Evolutionary conservation across 2,888 invertebrate species (phyloP).

Genomic region (Tanaodytes sp.): DNA sequence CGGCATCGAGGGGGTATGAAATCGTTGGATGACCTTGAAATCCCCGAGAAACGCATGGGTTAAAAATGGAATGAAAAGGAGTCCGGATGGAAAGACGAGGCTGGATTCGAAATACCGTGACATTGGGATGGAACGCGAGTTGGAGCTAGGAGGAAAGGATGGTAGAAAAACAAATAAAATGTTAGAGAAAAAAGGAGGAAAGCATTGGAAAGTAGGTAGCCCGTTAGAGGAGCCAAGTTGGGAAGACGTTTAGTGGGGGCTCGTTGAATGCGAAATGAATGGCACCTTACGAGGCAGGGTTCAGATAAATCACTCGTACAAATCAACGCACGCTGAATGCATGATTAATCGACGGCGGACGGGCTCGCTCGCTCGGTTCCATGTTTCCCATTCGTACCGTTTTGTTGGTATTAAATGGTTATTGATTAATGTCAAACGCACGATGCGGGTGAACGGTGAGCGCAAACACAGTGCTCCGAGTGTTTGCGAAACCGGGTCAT

Average conservation of each 20-base stretch:
- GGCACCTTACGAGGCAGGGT: constrained; percentile 13
- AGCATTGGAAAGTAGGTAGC: constrained; percentile 7
- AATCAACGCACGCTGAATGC: constrained; percentile 27
- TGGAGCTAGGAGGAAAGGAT: too few relatives aligned
- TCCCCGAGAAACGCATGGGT: too few relatives aligned
- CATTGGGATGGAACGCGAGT: constrained; percentile 9
- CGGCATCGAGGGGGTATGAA: too few relatives aligned
- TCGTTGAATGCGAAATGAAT: constrained; percentile 20
- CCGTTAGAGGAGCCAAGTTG: constrained; percentile 11
- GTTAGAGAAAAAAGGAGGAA: too few relatives aligned
- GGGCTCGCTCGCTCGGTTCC: background rate
- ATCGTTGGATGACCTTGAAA: too few relatives aligned
- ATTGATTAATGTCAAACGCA: constrained; percentile 29
- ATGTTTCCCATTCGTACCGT: constrained; percentile 2
- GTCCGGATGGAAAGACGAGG: background rate
- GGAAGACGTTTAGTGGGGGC: background rate
- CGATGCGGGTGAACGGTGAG: background rate
- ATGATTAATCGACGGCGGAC: constrained; percentile 43
- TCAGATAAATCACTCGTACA: constrained; percentile 32
- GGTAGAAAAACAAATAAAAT: too few relatives aligned
- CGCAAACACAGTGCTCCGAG: background rate
- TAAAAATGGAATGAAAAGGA: too few relatives aligned
- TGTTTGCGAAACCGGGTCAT: constrained; percentile 19
- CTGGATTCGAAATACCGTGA: constrained; percentile 1
- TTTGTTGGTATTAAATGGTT: constrained; percentile 22